Conservation (phyloP, 2,797 vertebrate species). For the Tamandua tetradactyla region DNA sequence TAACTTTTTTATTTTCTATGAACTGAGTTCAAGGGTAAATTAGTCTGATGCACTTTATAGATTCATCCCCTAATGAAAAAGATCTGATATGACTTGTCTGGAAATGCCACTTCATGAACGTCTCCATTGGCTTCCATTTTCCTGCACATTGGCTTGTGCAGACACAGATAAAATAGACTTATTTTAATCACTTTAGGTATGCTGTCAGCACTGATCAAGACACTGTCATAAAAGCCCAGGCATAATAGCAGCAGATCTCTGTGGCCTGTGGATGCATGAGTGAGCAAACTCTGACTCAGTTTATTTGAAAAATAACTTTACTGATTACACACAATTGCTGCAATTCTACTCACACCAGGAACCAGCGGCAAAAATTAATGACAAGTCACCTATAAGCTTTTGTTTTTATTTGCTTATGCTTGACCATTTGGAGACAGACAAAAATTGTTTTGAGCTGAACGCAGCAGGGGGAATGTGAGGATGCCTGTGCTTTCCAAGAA, state of each 20-base stretch:
- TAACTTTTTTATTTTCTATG: neutral
- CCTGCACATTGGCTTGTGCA: constrained; percentile 13
- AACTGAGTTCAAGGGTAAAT: constrained; percentile 33
- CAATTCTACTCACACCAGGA: constrained; percentile 59
- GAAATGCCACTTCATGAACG: constrained; percentile 16
- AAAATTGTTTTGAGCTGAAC: constrained; percentile 62
- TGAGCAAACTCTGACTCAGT: constrained; percentile 31
- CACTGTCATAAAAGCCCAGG: neutral
- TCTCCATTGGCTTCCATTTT: constrained; percentile 52
- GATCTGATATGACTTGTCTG: constrained; percentile 41
- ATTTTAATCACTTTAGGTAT: constrained; percentile 61
- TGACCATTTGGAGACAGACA: constrained; percentile 12
- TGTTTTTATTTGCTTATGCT: constrained; percentile 49
- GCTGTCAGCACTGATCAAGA: neutral
- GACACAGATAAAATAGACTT: constrained; percentile 61
- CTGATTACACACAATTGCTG: constrained; percentile 48
- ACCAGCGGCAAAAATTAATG: constrained; percentile 46
- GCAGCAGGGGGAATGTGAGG: neutral
- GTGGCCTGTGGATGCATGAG: neutral
- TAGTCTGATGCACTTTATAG: neutral
- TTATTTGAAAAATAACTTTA: constrained; percentile 75
- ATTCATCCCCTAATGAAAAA: constrained; percentile 47
- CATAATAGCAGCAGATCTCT: constrained; percentile 10
- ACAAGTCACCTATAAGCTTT: constrained; percentile 45
- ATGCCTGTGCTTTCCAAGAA: neutral